These are phyloP conservation scores for Ernsta delagoae DNA, from an alignment of 2,888 invertebrate genomes.

Conservation along the genomic window DNA sequence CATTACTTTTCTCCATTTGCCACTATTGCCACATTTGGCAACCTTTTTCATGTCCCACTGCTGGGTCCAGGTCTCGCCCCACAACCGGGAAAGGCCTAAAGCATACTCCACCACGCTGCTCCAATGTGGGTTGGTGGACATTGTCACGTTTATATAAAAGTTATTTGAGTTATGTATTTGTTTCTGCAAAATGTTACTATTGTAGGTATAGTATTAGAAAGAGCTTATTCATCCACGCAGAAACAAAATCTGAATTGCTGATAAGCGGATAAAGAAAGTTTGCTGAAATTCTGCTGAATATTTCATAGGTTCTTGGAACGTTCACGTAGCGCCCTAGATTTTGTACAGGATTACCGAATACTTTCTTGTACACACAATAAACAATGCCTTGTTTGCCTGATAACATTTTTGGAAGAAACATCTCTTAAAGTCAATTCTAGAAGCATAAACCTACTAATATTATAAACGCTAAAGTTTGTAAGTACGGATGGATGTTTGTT, in stretches of 20 bases:
- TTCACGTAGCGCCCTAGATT: background rate
- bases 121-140: too few species aligned
- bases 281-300: constrained; percentile 10
- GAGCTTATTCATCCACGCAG: background rate
- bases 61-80: too few species aligned
- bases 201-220: background rate
- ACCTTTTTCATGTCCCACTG: too few species aligned
- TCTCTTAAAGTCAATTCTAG: too few species aligned
- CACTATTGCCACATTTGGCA: too few species aligned
- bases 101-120: too few species aligned
- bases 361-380: background rate
- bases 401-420: background rate
- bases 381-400: background rate
- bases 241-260: constrained; percentile 7
- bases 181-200: background rate
- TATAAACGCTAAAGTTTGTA: too few species aligned
- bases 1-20: too few species aligned
- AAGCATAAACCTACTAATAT: too few species aligned
- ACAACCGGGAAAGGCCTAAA: too few species aligned
- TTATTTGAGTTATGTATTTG: background rate
- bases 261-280: constrained; percentile 11
- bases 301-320: constrained; percentile 6
- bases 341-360: constrained; percentile 1
- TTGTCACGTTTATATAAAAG: too few species aligned
- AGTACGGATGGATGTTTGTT: too few species aligned